Percentiles rank a stretch among this genome's conserved stretches.
Conservation (phyloP, 92 coral and sea anemone species). For the Nematostella vectensis region DNA sequence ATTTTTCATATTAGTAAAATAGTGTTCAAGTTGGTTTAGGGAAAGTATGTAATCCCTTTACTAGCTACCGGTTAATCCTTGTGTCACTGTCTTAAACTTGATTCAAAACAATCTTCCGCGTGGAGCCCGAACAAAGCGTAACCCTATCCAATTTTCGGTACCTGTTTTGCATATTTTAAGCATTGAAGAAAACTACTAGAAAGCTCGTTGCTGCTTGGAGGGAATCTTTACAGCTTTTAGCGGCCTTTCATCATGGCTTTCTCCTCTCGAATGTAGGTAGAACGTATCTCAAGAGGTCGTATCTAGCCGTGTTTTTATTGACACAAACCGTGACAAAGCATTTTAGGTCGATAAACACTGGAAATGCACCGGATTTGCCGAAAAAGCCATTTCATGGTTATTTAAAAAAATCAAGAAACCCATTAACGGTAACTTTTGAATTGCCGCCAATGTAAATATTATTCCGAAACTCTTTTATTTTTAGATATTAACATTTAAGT, state of each 20-base stretch:
- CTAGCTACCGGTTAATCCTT: constrained; percentile 6
- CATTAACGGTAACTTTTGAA: not conserved
- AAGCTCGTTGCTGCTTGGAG: not conserved
- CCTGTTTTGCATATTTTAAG: constrained; percentile 3
- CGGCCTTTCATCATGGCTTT: constrained; percentile 6
- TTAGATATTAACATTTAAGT: too few relatives aligned
- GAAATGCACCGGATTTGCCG: constrained; percentile 1
- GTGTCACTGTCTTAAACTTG: constrained; percentile 11
- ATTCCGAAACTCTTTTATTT: too few relatives aligned
- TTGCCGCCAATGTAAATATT: too few relatives aligned
- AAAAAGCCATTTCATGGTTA: not conserved
- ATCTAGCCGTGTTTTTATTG: not conserved
- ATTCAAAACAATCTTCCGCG: constrained; percentile 16
- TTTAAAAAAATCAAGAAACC: not conserved
- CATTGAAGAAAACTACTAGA: not conserved
- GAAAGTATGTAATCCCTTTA: not conserved
- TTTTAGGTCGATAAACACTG: not conserved
- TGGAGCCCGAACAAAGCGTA: constrained; percentile 14
- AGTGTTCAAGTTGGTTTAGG: not conserved
- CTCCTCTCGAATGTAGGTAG: constrained; percentile 14
- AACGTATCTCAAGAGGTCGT: not conserved
- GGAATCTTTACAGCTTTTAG: not conserved
- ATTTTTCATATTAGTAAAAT: not conserved
- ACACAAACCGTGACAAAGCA: constrained; percentile 1
- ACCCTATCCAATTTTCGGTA: constrained; percentile 1